Evolutionary conservation across 2,797 vertebrate species (phyloP), one percentile per base, ranked within the genome.

Genomic region (Hylomyscus alleni): DNA sequence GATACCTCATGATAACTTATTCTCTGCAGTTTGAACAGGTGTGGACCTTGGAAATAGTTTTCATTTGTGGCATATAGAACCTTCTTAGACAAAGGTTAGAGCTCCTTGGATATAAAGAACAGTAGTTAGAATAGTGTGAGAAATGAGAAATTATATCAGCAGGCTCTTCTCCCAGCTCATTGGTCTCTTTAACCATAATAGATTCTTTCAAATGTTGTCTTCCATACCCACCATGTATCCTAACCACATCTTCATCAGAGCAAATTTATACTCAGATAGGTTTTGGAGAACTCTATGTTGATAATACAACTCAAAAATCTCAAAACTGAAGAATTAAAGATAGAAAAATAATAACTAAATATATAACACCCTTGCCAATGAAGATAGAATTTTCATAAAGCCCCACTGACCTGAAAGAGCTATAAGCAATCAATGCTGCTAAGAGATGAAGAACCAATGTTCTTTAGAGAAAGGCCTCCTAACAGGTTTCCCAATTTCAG

Each of bases 151-250:
- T n/a, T 6, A 19, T 2, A 3, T 37, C 78, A 56, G 34, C 31
- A 81, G 52, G 6, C 34, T 56, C 31, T 80, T 54, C 50, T 56
- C 19, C 50, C 34, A n/a, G 9, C 34, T n/a, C 34, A n/a, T 54
- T 22, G 11, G 52, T 81, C 34, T 40, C 34, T 58, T 12, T 15
- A 24, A 56, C n/a, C 22, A 56, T 8, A 7, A 9, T 58, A 58
- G 34, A 37, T 56, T 82, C n/a, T 37, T 87, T 60, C 73, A 86
- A 82, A 47, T 11, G 0, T 62, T 7, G 29, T 54, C 19, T 8
- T 60, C 1, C 12, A 3, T 0, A 1, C 11, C 54, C 20, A 7
- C n/a, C n/a, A 24, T 60, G 37, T 54, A 60, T 19, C 5, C 17
- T 2, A 67, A 19, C 6, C 22, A 92, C n/a, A 40, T 37, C 54